Percentiles rank a stretch among this genome's conserved stretches.
phyloP scores from a whole-genome alignment of 2,797 vertebrate species.

The Crax fasciolata region DNA sequence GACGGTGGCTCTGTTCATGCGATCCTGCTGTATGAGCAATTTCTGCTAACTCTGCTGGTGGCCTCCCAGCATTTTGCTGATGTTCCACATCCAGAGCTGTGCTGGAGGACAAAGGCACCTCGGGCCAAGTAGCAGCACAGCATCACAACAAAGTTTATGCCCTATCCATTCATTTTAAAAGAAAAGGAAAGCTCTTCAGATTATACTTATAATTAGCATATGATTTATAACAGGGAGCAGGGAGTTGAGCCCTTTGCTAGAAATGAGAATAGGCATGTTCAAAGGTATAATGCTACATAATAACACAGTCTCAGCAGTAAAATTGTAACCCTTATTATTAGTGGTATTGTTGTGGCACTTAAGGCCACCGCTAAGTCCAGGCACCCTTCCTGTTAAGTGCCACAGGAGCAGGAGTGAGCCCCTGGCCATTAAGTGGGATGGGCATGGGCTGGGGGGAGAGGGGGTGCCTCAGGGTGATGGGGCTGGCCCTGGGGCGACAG shows the following conservation, averaged over 20 bases:
- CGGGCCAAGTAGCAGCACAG: constrained; percentile 19
- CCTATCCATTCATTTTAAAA: constrained; percentile 30
- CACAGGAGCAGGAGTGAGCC: background rate
- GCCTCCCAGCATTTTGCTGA: constrained; percentile 56
- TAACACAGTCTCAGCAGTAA: constrained; percentile 58
- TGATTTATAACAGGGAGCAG: constrained; percentile 52
- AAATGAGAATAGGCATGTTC: constrained; percentile 49
- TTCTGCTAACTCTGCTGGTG: constrained; percentile 36
- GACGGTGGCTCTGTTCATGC: background rate
- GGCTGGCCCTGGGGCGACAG: background rate
- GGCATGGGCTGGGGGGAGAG: background rate
- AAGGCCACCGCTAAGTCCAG: constrained; percentile 20
- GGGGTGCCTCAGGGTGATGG: background rate
- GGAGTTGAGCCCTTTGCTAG: constrained; percentile 55
- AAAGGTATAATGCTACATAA: constrained; percentile 68
- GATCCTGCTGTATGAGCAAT: constrained; percentile 49
- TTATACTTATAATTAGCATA: constrained; percentile 69
- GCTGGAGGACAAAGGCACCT: constrained; percentile 65
- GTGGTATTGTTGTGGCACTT: constrained; percentile 40
- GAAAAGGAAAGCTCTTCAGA: constrained; percentile 55
- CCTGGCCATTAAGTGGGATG: background rate
- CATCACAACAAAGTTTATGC: constrained; percentile 70
- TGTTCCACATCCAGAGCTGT: background rate
- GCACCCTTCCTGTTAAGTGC: constrained; percentile 38
- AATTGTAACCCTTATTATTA: constrained; percentile 66